Evolutionary conservation across 2,888 invertebrate genomes (phyloP).

Genomic region (Lottia scabra): DNA sequence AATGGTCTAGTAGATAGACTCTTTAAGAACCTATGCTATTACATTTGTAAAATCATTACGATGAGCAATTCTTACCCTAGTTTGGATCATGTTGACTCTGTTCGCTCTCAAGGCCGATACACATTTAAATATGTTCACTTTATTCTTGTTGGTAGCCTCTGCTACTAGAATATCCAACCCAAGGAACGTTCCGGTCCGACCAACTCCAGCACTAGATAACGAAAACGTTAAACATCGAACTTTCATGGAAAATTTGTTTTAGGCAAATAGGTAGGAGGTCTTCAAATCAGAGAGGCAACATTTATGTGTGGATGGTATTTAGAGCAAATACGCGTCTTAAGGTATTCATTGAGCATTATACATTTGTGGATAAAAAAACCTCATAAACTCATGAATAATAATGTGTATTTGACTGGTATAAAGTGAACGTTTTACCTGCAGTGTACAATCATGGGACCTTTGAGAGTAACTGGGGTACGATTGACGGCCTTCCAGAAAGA

Average conservation of each 20-base stretch:
- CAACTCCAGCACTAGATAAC: neutral
- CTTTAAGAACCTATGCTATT: too few species aligned
- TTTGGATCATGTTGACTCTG: neutral
- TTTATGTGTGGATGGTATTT: too few species aligned
- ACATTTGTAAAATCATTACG: neutral
- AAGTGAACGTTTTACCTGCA: neutral
- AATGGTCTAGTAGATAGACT: too few species aligned
- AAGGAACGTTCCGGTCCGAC: neutral
- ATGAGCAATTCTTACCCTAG: slow-evolving; percentile 1
- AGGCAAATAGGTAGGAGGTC: too few species aligned
- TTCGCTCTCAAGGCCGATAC: neutral
- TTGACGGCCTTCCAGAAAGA: neutral
- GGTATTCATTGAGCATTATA: too few species aligned
- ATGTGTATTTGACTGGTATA: too few species aligned
- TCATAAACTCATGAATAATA: too few species aligned
- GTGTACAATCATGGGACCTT: neutral
- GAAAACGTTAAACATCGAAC: neutral
- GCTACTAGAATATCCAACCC: neutral
- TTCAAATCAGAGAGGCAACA: too few species aligned
- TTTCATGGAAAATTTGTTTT: too few species aligned
- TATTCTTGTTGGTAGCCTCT: neutral
- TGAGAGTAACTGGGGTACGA: neutral
- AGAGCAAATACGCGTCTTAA: too few species aligned
- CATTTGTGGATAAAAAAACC: too few species aligned
- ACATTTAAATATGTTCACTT: neutral